These are phyloP conservation scores for Muraenolepis orangiensis DNA, from an alignment of 2,797 vertebrate genomes.

Conservation along the genomic window DNA sequence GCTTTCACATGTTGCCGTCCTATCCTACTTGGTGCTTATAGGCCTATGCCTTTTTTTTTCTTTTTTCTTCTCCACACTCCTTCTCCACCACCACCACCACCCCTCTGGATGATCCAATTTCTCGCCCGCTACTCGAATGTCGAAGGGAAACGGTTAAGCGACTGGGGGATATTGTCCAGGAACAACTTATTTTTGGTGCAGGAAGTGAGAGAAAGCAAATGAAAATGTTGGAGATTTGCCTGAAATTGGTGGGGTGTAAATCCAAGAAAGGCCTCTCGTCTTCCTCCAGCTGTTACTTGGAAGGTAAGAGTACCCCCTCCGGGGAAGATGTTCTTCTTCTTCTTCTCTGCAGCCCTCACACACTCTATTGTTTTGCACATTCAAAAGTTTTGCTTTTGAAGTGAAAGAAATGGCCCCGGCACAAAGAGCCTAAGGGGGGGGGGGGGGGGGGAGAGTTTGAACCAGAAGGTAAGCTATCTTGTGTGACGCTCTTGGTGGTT, in stretches of 20 bases:
- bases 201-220: constrained; percentile 69
- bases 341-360: constrained; percentile 11
- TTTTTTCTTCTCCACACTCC: neutral
- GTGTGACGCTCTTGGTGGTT: constrained; percentile 49
- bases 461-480: constrained; percentile 27
- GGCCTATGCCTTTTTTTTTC: constrained; percentile 18
- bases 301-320: constrained; percentile 84
- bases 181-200: constrained; percentile 4
- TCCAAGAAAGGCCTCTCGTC: constrained; percentile 97
- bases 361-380: neutral
- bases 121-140: constrained; percentile 46
- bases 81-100: too few relatives aligned
- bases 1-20: constrained; percentile 2
- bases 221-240: constrained; percentile 99
- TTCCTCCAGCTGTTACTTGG: constrained; percentile 96
- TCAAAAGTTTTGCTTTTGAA: constrained; percentile 20
- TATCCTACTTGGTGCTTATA: constrained; percentile 19
- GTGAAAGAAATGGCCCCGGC: neutral
- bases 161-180: constrained; percentile 43
- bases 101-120: constrained; percentile 12
- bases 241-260: constrained; percentile 99
- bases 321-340: neutral
- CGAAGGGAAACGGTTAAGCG: constrained; percentile 28
- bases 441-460: neutral
- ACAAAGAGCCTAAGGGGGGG: neutral